phyloP scores from a whole-genome alignment of 2,113 vertebrate species.

The Leiothrix lutea region DNA sequence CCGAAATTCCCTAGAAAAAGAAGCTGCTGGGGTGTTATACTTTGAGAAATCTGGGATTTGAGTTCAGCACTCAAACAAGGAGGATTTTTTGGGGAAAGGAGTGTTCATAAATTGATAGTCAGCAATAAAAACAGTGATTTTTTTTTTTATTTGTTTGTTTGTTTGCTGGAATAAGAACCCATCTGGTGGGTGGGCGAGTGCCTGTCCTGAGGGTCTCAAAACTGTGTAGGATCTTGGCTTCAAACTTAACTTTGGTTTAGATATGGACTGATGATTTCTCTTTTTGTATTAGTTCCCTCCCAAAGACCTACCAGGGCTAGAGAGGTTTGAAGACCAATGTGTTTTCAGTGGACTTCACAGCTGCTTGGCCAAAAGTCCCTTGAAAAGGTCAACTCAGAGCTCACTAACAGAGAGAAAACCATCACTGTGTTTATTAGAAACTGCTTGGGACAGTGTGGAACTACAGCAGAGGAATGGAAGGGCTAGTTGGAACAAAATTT shows the following conservation, averaged over 20 bases:
- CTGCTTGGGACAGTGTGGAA: not conserved
- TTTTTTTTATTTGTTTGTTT: not conserved
- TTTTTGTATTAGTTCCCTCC: not conserved
- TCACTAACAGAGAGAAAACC: not conserved
- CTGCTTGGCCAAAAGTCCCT: not conserved
- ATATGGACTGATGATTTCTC: not conserved
- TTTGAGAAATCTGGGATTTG: not conserved
- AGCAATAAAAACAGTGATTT: not conserved
- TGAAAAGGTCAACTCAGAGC: not conserved
- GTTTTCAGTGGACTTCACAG: not conserved
- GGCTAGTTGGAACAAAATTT: not conserved
- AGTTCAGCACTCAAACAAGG: not conserved
- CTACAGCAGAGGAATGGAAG: not conserved
- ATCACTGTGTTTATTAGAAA: not conserved
- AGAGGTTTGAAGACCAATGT: not conserved
- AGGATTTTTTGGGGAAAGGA: not conserved
- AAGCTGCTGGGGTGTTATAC: not conserved
- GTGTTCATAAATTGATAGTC: not conserved
- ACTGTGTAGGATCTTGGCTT: not conserved
- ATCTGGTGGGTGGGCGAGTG: not conserved
- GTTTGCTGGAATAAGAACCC: not conserved
- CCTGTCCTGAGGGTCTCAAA: not conserved
- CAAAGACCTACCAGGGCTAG: not conserved
- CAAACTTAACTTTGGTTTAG: not conserved
- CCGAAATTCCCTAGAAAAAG: not conserved